Percentiles rank a stretch among this genome's conserved stretches.
These are phyloP conservation scores for Latrodectus geometricus DNA, from an alignment of 1,140 invertebrate genomes.

Conservation along the genomic window DNA sequence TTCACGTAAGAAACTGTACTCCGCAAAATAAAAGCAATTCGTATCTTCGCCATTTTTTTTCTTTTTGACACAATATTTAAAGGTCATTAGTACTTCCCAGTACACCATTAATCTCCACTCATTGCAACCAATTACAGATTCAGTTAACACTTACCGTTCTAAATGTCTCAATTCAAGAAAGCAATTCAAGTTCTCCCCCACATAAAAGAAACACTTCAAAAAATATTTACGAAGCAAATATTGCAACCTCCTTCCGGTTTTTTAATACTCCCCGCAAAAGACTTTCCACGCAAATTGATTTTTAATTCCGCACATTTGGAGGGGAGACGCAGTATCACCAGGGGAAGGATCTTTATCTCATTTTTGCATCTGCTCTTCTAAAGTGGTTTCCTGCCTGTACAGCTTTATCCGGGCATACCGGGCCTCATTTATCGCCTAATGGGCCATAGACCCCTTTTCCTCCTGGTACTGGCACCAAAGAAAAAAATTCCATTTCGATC, in stretches of 20 bases:
- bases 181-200: slow-evolving; percentile 2
- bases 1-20: too few relatives aligned
- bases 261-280: not conserved
- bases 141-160: not conserved
- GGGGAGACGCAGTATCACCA: not conserved
- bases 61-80: too few relatives aligned
- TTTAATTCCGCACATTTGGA: slow-evolving; percentile 29
- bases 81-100: not conserved
- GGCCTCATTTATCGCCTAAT: slow-evolving; percentile 51
- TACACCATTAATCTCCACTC: not conserved
- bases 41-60: too few relatives aligned
- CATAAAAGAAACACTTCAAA: not conserved
- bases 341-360: slow-evolving; percentile 23
- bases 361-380: slow-evolving; percentile 46
- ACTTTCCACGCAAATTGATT: slow-evolving; percentile 32
- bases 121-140: slow-evolving; percentile 33
- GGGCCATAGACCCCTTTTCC: slow-evolving; percentile 12
- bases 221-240: slow-evolving; percentile 3
- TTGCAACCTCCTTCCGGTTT: not conserved
- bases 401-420: not conserved
- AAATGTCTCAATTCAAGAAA: not conserved
- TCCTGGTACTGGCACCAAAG: not conserved
- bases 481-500: slow-evolving; percentile 13
- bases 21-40: too few relatives aligned
- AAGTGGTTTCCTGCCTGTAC: not conserved